A percentile compares a stretch with the other conserved stretches of the same genome.
Conservation (phyloP, 2,888 invertebrate species). For the Brenthis hecate region DNA sequence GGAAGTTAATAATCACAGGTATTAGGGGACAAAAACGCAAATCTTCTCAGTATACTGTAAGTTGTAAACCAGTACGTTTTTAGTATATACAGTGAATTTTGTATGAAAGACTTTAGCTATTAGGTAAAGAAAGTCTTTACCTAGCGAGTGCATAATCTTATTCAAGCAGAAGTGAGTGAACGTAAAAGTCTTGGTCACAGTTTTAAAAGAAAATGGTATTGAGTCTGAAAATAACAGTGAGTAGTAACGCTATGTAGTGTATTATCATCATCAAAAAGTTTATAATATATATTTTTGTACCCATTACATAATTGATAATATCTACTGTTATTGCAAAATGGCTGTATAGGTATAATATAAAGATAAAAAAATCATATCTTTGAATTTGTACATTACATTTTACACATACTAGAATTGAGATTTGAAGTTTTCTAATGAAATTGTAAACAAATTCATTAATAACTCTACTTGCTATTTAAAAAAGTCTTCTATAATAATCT, state of each 20-base stretch:
- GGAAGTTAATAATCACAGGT: constrained; percentile 71
- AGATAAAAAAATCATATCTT: no score
- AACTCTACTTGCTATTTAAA: no score
- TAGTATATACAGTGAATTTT: constrained; percentile 29
- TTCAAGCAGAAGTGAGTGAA: background rate
- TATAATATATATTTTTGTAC: no score
- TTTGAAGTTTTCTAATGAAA: no score
- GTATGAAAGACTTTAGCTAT: constrained; percentile 4
- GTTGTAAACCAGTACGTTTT: constrained; percentile 50
- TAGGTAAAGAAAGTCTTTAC: background rate
- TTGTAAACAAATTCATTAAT: no score
- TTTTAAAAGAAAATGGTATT: background rate
- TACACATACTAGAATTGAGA: no score
- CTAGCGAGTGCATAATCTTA: no score
- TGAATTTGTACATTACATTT: no score
- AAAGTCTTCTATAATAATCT: background rate
- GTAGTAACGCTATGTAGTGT: background rate
- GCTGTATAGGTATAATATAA: no score
- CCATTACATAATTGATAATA: no score
- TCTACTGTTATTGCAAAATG: no score
- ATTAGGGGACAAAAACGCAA: constrained; percentile 56
- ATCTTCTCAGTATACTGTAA: constrained; percentile 59
- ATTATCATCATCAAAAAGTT: no score
- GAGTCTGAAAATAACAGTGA: background rate
- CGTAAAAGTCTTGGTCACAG: background rate